Percentiles rank a stretch among this genome's conserved stretches.
phyloP scores from a whole-genome alignment of 2,888 invertebrate species.

The Strigamia crassipes region DNA sequence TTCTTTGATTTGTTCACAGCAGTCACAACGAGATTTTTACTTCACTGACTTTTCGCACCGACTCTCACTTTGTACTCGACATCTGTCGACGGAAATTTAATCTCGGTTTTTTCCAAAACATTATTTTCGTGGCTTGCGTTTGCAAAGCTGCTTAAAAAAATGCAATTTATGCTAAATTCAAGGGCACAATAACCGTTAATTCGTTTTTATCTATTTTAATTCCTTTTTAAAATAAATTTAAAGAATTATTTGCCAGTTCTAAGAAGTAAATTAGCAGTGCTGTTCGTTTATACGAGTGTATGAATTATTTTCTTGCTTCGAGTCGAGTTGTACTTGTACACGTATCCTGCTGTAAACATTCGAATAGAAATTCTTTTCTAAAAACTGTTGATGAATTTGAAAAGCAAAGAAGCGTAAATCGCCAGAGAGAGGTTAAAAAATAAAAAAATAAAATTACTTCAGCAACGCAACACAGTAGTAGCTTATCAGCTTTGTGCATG shows the following conservation, averaged over 20 bases:
- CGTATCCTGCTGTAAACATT: not conserved
- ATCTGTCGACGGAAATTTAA: slow-evolving; percentile 42
- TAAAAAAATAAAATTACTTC: slow-evolving; percentile 23
- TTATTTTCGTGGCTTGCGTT: slow-evolving; percentile 13
- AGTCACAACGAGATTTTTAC: slow-evolving; percentile 40
- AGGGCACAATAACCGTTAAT: not conserved
- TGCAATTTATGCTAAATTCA: not conserved
- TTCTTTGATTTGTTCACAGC: slow-evolving; percentile 40
- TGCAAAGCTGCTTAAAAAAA: not conserved
- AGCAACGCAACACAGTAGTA: slow-evolving; percentile 18
- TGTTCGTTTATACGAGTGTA: not conserved
- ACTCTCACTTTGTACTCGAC: slow-evolving; percentile 32
- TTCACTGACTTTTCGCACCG: slow-evolving; percentile 29
- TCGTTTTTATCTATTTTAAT: not conserved
- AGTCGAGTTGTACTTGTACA: not conserved
- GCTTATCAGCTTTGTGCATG: slow-evolving; percentile 40
- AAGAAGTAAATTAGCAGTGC: not conserved
- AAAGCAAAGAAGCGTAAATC: slow-evolving; percentile 39
- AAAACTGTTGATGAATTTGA: slow-evolving; percentile 36
- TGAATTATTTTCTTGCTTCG: not conserved
- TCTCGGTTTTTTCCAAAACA: slow-evolving; percentile 25
- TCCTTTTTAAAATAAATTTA: not conserved
- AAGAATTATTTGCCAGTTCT: not conserved
- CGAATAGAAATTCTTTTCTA: not conserved
- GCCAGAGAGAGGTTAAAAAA: not conserved